Evolutionary conservation across 2,888 invertebrate genomes (phyloP), one percentile per base, ranked within the genome.

Genomic region (Drosophila fulvimacula): DNA sequence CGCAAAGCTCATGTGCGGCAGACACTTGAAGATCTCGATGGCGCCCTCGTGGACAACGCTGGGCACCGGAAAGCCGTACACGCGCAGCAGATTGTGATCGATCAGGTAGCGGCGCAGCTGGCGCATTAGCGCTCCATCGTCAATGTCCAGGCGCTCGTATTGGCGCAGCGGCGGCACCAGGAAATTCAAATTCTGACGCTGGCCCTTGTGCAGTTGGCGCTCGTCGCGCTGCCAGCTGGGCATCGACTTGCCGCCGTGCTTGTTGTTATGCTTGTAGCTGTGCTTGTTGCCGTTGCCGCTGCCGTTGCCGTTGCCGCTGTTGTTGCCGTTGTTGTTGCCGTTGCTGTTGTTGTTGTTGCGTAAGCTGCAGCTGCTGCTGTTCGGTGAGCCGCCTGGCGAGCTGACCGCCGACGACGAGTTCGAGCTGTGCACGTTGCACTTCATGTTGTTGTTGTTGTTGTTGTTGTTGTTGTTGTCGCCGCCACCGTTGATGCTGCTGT

Each of bases 51-150:
- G 93, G 11, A 93, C 91, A 53, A 93, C 93, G 73, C 95, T 94
- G 82, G 95, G 95, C 9, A 96, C 93, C 0, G 97, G 97, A 88
- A 95, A 97, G 1, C 97, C 96, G 73, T 95, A 93, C 13, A 94
- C 93, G 78, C 94, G 93, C 92, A 96, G 93, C 68, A 95, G 93
- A 76, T 95, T 94, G 9, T 93, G 93, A 27, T 94, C 94, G 53
- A 96, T 93, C 21, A 95, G 89, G 91, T 96, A 95, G 62, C 94
- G 93, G 1, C 93, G 93, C 52, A 97, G 92, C 46, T 94, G 93
- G 53, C 93, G 92, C 48, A 93, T 94, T 81, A 96, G 90, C 72
- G 94, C 93, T 21, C 92, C 92, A 81, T 95, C 94, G 7, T 91
- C 89, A 36, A 94, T 79, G 13, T 93, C 92, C 30, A 83, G 49